These are phyloP conservation scores for Sycobia sp. DNA, from an alignment of 1,140 invertebrate genomes.

Conservation along the genomic window DNA sequence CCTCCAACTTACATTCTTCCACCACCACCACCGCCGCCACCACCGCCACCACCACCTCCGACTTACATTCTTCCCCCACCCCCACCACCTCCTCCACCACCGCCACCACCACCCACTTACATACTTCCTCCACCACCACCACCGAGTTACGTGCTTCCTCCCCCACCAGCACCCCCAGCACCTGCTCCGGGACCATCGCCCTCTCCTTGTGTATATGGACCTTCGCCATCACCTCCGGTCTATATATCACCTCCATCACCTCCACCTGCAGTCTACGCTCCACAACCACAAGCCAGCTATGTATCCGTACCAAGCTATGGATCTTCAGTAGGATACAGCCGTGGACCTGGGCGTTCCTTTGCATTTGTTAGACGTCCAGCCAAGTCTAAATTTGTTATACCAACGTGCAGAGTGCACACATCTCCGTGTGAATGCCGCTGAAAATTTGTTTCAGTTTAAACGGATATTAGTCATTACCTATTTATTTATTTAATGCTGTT, in stretches of 20 bases:
- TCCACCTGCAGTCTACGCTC: background rate
- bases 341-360: too few relatives aligned
- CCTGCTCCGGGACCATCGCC: background rate
- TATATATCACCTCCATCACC: background rate
- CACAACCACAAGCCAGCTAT: too few relatives aligned
- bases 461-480: background rate
- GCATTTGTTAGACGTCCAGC: too few relatives aligned
- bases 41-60: too few relatives aligned
- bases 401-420: constrained; percentile 15
- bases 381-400: background rate
- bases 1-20: background rate
- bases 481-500: constrained; percentile 11
- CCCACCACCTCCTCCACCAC: background rate
- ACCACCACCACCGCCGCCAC: background rate
- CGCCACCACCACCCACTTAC: background rate
- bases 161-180: background rate
- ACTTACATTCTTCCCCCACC: too few relatives aligned
- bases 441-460: background rate
- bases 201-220: too few relatives aligned
- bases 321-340: too few relatives aligned
- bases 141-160: background rate
- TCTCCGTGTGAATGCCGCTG: constrained; percentile 19
- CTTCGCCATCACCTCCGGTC: background rate
- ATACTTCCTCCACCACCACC: background rate
- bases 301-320: too few relatives aligned